Evolutionary conservation across 1,140 invertebrate species (phyloP).

Genomic region (Rhagoletis pomonella): DNA sequence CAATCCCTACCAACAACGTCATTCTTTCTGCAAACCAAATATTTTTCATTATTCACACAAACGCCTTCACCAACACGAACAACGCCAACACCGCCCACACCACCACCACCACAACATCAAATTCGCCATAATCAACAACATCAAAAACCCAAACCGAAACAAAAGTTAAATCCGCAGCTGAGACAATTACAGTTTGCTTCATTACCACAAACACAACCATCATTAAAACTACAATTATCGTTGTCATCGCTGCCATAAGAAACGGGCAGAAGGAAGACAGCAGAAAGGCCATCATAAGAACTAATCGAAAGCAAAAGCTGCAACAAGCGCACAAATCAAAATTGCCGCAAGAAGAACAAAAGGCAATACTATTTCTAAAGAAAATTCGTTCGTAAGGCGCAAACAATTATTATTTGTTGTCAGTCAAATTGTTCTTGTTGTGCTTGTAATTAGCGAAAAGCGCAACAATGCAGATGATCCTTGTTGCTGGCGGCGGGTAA

Average conservation of each 20-base stretch:
- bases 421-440: conserved; percentile 45
- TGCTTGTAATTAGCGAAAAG: conserved; percentile 21
- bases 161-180: conserved; percentile 59
- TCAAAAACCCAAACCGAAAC: conserved; percentile 58
- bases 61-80: conserved; percentile 31
- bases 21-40: neutral
- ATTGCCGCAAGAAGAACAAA: neutral
- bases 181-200: conserved; percentile 53
- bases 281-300: neutral
- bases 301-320: neutral
- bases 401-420: conserved; percentile 43
- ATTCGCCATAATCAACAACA: neutral
- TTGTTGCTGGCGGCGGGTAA: conserved; percentile 75
- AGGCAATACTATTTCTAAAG: conserved; percentile 30
- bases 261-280: neutral
- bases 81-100: conserved; percentile 49
- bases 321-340: neutral
- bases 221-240: neutral
- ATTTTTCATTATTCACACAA: neutral
- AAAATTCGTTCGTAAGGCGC: conserved; percentile 17
- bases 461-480: conserved; percentile 73
- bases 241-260: neutral
- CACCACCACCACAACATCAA: conserved; percentile 53
- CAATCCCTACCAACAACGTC: neutral
- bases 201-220: conserved; percentile 29